These are phyloP conservation scores for Calcarius lapponicus DNA, from an alignment of 2,797 vertebrate genomes.

Conservation along the genomic window DNA sequence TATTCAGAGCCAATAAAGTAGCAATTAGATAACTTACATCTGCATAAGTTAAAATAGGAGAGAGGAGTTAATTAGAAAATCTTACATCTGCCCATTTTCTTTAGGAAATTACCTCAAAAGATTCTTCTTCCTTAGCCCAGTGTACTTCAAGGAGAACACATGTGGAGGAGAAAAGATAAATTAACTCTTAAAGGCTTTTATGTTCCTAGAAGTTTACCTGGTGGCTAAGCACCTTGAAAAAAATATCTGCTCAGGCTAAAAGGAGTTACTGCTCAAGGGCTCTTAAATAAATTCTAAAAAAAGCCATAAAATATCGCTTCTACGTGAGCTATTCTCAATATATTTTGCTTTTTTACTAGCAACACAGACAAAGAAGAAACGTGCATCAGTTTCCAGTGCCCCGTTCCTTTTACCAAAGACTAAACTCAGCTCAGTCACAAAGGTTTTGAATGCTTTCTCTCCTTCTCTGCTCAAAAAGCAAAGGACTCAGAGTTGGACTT, in stretches of 20 bases:
- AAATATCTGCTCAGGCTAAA: not conserved
- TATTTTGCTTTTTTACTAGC: not conserved
- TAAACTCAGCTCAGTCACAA: not conserved
- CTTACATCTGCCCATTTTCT: slow-evolving; percentile 22
- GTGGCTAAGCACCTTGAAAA: not conserved
- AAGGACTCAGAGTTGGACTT: not conserved
- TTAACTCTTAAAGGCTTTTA: not conserved
- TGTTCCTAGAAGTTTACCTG: not conserved
- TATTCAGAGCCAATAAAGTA: slow-evolving; percentile 51
- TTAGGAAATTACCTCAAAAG: slow-evolving; percentile 33
- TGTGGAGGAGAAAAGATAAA: not conserved
- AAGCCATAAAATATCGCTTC: not conserved
- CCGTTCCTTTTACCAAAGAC: not conserved
- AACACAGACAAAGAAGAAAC: not conserved
- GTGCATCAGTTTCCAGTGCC: not conserved
- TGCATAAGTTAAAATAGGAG: slow-evolving; percentile 15
- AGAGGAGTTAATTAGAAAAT: slow-evolving; percentile 56
- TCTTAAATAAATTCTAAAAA: not conserved
- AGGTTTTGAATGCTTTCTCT: not conserved
- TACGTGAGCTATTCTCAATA: not conserved
- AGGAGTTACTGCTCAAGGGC: not conserved
- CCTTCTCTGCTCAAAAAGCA: not conserved
- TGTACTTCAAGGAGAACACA: not conserved
- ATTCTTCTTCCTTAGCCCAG: not conserved
- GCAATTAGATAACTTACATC: slow-evolving; percentile 51